Base-by-base conservation (phyloP, 2,797 vertebrate species). In the Aulostomus chinensis region DNA sequence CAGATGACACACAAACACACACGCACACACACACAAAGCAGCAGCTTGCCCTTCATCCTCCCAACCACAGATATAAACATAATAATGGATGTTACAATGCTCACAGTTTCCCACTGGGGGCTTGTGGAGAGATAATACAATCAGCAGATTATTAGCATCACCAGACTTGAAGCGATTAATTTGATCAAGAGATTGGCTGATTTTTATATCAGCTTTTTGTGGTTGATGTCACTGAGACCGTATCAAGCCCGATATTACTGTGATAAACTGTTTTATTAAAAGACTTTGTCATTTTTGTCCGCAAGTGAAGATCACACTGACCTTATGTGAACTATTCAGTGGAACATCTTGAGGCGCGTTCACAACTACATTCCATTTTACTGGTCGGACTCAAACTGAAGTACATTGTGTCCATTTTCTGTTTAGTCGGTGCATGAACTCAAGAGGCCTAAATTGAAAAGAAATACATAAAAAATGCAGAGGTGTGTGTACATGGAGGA, bases 141-240 rank as follows among this genome's bases (percentile, higher is more conserved):
- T 79, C 57, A 80, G 46, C 18, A 73, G 58, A 84, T 80, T 66
- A 77, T 76, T 81, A 71, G 68, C 43, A 56, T 79, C 56, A 36
- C 51, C 68, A 71, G 65, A 73, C 30, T 58, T 55, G 42, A 69
- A 73, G 73, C 39, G 45, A 80, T 86, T 80, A 50, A 70, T 68
- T 78, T 70, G 43, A 65, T 73, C 69, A 68, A 69, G 66, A 69
- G 73, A 83, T 85, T 70, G 64, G 17, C 46, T 72, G 60, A 66
- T 72, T 68, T 73, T 4, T 52, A 17, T 43, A 32, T 14, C 60
- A 67, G 18, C 34, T 38, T 37, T 59, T 43, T 58, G 37, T 60
- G 51, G 16, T n/a, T 41, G 59, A 59, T 56, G 40, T 68, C 36
- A 55, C 30, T 55, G 51, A 64, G 61, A 68, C 72, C 65, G 29